Base-by-base conservation (phyloP, 2,113 vertebrate genomes). In the Lasiurus borealis region DNA sequence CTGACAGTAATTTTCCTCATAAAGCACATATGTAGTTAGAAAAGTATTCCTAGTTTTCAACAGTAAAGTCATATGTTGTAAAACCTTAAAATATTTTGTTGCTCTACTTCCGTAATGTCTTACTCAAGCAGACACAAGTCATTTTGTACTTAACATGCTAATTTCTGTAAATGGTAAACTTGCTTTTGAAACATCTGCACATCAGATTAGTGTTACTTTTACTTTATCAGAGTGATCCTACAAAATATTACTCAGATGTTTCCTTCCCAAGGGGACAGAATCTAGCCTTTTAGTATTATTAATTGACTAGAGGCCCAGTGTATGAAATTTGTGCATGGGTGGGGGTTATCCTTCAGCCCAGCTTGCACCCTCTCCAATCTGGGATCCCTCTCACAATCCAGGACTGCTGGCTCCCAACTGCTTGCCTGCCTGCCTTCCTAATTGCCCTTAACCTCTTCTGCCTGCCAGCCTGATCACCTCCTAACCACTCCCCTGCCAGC, bases 1-100 rank as follows among this genome's bases (percentile, higher is more conserved):
- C 97, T 98, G 96, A 97, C 96, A 98, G 94, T 96, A 98, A 97
- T 98, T 98, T 98, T 96, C 88, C 93, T 98, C 96, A 97, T 93
- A 96, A 97, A 97, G 97, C 92, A 88, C 91, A 97, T 93, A 95
- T 95, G 88, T 10, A 97, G 96, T 95, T 96, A 97, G 97, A 95
- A 95, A 97, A 98, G 95, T 96, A 96, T 91, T 91, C 88, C 68
- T 88, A 57, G 54, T 84, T 86, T 96, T 95, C 57, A 73, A 80
- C 93, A 97, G 85, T 94, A 86, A 96, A 95, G 84, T 96, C 97
- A 88, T 97, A 78, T 94, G 92, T 97, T 93, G 90, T 93, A 44
- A 9, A 29, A 9, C 1, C 23, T 97, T 97, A 80, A 8, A 85
- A 88, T 97, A 62, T 57, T 97, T 96, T 93, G 90, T 97, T 97